Evolutionary conservation across 2,888 invertebrate species (phyloP).

Genomic region (Epinotia demarniana): DNA sequence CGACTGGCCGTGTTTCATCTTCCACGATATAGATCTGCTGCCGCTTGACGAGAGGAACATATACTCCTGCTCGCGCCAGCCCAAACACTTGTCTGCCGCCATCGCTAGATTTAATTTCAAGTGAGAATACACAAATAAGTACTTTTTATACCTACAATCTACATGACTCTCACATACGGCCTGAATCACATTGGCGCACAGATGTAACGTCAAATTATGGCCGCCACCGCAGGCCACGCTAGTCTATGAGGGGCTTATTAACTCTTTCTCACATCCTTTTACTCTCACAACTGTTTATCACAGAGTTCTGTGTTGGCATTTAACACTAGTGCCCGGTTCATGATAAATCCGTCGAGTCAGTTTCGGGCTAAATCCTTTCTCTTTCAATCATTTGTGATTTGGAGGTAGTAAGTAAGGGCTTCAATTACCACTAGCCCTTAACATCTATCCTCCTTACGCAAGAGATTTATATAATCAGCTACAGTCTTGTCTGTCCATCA

Average conservation of each 20-base stretch:
- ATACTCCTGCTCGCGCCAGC: slow-evolving; percentile 96
- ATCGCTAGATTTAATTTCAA: slow-evolving; percentile 93
- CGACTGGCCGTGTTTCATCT: slow-evolving; percentile 95
- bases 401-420: background rate
- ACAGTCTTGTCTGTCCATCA: background rate
- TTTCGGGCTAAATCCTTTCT: background rate
- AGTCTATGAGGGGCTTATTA: too few species aligned
- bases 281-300: too few species aligned
- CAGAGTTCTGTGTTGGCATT: too few species aligned
- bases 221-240: too few species aligned
- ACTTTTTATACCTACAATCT: background rate
- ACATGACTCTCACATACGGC: too few species aligned
- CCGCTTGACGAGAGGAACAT: slow-evolving; percentile 96
- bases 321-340: background rate
- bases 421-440: background rate
- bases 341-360: background rate
- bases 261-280: too few species aligned
- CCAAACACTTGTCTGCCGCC: slow-evolving; percentile 96
- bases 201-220: too few species aligned
- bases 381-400: background rate
- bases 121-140: slow-evolving; percentile 70
- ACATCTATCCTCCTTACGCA: background rate
- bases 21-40: slow-evolving; percentile 97
- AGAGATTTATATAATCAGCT: background rate
- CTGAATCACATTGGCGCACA: too few species aligned